Conservation (phyloP, 2,797 vertebrate genomes). For the Epinephelus awoara region DNA sequence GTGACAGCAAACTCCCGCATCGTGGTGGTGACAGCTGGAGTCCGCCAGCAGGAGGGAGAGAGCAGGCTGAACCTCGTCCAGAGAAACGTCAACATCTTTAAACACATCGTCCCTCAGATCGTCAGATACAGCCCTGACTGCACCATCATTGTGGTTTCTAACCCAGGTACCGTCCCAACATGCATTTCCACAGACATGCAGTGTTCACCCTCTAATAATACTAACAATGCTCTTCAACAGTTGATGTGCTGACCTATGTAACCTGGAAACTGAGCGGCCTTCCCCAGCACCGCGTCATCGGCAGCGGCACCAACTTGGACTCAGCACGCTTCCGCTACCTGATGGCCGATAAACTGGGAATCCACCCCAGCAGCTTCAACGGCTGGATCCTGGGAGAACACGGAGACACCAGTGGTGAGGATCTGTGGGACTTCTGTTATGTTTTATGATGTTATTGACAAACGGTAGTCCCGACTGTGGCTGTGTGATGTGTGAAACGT, state of each 20-base stretch:
- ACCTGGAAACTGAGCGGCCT: constrained; percentile 99
- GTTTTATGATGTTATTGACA: background rate
- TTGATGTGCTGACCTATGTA: constrained; percentile 96
- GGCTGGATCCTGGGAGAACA: constrained; percentile 97
- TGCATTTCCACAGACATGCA: background rate
- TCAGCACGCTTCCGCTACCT: constrained; percentile 95
- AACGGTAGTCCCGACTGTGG: background rate
- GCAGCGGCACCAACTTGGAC: constrained; percentile 97
- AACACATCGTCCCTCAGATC: constrained; percentile 94
- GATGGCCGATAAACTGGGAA: constrained; percentile 93
- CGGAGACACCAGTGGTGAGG: constrained; percentile 95
- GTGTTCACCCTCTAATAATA: background rate
- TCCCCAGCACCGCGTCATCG: constrained; percentile 95
- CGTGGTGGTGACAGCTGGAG: constrained; percentile 95
- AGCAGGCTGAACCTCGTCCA: constrained; percentile 96
- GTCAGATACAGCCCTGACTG: constrained; percentile 94
- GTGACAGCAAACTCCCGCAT: constrained; percentile 95
- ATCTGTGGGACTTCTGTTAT: background rate
- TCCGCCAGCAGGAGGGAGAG: constrained; percentile 97
- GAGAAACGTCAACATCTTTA: constrained; percentile 97
- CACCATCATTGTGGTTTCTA: constrained; percentile 95
- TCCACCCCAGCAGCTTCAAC: constrained; percentile 93
- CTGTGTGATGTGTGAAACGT: background rate
- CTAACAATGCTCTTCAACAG: constrained; percentile 71
- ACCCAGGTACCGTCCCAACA: constrained; percentile 88